Conservation (phyloP, 2,113 vertebrate species). For the Saimiri boliviensis region DNA sequence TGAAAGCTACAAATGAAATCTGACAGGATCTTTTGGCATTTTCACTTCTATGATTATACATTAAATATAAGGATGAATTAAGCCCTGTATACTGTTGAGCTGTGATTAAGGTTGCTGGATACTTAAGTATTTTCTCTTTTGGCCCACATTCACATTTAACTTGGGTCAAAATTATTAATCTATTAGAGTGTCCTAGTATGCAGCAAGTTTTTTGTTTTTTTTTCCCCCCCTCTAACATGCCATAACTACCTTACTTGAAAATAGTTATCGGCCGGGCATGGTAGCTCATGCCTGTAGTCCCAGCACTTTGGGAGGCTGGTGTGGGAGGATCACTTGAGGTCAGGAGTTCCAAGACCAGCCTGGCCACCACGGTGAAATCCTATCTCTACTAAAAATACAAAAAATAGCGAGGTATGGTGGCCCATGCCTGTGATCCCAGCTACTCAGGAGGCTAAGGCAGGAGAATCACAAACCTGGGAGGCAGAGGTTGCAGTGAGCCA, state of each 20-base stretch:
- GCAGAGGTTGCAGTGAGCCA: too few species aligned
- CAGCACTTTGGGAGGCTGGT: too few species aligned
- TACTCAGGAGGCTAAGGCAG: too few species aligned
- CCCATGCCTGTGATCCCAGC: too few species aligned
- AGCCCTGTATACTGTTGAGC: background rate
- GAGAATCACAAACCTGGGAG: too few species aligned
- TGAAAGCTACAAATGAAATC: constrained; percentile 63
- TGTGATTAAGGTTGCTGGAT: background rate
- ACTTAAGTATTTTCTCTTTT: background rate
- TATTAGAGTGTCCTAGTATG: background rate
- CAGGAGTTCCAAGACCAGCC: too few species aligned
- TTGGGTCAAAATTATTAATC: background rate
- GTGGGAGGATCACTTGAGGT: too few species aligned
- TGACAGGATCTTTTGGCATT: constrained; percentile 52
- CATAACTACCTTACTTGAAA: constrained; percentile 60
- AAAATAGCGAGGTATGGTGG: too few species aligned
- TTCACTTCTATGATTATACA: constrained; percentile 58
- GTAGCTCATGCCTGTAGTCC: too few species aligned
- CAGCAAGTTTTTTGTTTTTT: background rate
- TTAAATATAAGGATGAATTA: background rate
- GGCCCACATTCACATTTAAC: background rate
- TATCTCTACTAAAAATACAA: too few species aligned
- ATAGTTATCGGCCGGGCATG: background rate
- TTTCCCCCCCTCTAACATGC: background rate
- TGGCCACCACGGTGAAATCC: too few species aligned